Base-by-base conservation (phyloP, 2,113 vertebrate genomes). In the Larimichthys polyactis region DNA sequence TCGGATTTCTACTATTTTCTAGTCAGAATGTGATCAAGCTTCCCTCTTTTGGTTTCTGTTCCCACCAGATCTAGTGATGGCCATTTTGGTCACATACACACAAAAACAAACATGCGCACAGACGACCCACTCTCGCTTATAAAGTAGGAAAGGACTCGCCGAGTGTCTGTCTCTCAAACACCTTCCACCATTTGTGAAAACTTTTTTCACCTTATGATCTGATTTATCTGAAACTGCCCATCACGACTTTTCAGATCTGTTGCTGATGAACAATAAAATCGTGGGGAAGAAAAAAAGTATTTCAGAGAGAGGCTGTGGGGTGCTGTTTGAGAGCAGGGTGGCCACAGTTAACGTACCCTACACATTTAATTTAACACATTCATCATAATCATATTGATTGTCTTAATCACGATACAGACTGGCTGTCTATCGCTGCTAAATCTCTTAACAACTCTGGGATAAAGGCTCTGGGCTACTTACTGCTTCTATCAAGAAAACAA, bases 11-110 rank as follows among this genome's bases (percentile, higher is more conserved):
- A 74, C 68, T 87, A 91, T 80, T 81, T 90, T 90, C 81, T 90
- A 65, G 55, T 90, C 79, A 73, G 74, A 79, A 87, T 79, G 82
- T 60, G 86, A 86, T 71, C 54, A 76, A 44, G 75, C 63, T 15
- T 81, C 79, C 67, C 83, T 82, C 83, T 89, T 89, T 90, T 88
- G 90, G 84, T 89, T 89, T 87, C 46, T 67, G 84, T 87, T 90
- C 36, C 87, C 75, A 79, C 55, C 71, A 46, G 55, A 32, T 86
- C 29, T 36, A 29, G 4, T 67, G 75, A 86, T 55, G 72, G 83
- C 54, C 59, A 71, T 54, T 89, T 93, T 91, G 89, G 90, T 89
- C 85, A 19, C 48, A 40, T 6, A 36, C 24, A 22, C 58, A 46
- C 60, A 51, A 51, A 59, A 54, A 51, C 65, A 52, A 43, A 62